Evolutionary conservation across 2,113 vertebrate genomes (phyloP).

Genomic region (Bambusicola thoracicus): DNA sequence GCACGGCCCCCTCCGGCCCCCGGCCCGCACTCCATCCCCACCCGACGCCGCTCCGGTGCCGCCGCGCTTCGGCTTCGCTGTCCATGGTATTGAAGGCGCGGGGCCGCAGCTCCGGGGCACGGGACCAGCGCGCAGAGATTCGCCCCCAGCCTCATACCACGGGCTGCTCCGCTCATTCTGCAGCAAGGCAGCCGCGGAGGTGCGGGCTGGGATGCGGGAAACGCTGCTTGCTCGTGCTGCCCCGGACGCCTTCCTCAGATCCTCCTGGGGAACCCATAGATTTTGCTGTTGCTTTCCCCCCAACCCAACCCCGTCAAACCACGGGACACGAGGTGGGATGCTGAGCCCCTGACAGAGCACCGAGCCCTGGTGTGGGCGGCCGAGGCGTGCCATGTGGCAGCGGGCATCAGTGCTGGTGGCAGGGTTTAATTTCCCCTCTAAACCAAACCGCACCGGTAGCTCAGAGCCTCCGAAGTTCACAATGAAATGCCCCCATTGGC

Average conservation of each 20-base stretch:
- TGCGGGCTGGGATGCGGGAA: neutral
- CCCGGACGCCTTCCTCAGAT: neutral
- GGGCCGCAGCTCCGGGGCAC: neutral
- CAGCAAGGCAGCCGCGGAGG: neutral
- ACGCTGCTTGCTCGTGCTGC: neutral
- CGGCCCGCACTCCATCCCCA: neutral
- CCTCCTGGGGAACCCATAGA: neutral
- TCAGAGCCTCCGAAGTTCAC: neutral
- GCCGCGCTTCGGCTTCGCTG: conserved; percentile 53
- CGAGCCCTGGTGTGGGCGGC: neutral
- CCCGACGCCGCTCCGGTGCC: neutral
- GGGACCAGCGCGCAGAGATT: neutral
- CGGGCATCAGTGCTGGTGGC: neutral
- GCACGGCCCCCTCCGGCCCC: no score
- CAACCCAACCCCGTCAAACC: neutral
- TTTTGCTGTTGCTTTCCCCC: neutral
- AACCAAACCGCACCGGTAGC: neutral
- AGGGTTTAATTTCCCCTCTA: neutral
- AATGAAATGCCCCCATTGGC: neutral
- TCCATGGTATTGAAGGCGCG: conserved; percentile 79
- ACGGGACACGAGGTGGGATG: neutral
- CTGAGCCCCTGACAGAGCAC: neutral
- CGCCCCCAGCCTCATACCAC: neutral
- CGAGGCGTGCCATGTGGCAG: neutral
- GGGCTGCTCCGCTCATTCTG: no score